A percentile compares a stretch with the other conserved stretches of the same genome.
These are phyloP conservation scores for Etheostoma perlongum DNA, from an alignment of 2,797 vertebrate genomes.

Conservation along the genomic window DNA sequence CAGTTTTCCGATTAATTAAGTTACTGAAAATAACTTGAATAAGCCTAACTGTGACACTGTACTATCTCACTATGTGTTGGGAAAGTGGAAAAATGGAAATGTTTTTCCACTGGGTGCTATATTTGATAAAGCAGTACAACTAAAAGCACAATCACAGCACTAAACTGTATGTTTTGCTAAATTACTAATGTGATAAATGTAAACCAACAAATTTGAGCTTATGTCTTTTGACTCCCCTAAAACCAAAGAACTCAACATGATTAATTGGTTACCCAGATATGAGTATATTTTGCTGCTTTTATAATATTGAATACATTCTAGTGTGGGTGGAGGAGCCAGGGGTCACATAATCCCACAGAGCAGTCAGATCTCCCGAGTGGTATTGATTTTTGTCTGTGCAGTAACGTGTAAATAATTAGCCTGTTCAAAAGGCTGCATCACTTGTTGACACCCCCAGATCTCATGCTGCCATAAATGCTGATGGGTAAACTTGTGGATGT, in stretches of 20 bases:
- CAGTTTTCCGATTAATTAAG: not conserved
- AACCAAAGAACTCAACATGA: not conserved
- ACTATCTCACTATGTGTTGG: not conserved
- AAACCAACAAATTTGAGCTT: not conserved
- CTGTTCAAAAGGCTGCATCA: not conserved
- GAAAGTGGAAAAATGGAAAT: not conserved
- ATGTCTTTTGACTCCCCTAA: not conserved
- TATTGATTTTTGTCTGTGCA: constrained; percentile 59
- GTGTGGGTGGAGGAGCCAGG: not conserved
- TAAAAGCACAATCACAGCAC: not conserved
- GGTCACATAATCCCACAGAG: constrained; percentile 51
- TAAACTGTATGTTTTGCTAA: not conserved
- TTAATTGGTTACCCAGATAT: not conserved
- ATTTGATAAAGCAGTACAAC: not conserved
- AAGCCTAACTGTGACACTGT: not conserved
- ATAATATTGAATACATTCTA: not conserved
- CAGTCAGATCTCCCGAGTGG: constrained; percentile 2
- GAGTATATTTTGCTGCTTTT: not conserved
- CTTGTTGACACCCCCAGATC: not conserved
- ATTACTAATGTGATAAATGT: not conserved
- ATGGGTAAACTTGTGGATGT: not conserved
- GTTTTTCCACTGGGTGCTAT: accelerated
- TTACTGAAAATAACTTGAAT: not conserved
- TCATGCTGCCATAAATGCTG: not conserved
- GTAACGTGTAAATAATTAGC: constrained; percentile 38